These are phyloP conservation scores for Bombyx mandarina DNA, from an alignment of 1,140 invertebrate genomes.

Conservation along the genomic window DNA sequence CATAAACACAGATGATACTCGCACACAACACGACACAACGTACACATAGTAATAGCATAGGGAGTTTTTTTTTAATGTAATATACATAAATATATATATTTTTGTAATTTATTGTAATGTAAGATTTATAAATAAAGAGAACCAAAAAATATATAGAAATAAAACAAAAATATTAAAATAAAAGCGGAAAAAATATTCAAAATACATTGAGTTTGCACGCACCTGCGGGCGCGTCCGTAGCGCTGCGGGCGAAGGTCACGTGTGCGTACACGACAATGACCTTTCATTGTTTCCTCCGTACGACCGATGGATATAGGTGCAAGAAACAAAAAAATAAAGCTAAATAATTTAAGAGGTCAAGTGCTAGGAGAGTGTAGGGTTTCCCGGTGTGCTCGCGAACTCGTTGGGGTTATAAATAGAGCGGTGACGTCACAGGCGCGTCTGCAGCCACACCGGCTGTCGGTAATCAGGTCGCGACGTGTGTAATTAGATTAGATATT, in stretches of 20 bases:
- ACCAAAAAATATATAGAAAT: constrained; percentile 58
- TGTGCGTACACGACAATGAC: constrained; percentile 51
- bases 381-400: constrained; percentile 29
- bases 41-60: constrained; percentile 19
- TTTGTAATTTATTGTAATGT: constrained; percentile 66
- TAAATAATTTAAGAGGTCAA: constrained; percentile 50
- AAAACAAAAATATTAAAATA: constrained; percentile 55
- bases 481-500: constrained; percentile 30
- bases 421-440: constrained; percentile 38
- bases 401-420: constrained; percentile 30
- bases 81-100: constrained; percentile 41
- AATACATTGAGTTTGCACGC: constrained; percentile 7
- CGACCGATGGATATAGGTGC: constrained; percentile 16
- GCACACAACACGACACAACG: constrained; percentile 28
- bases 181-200: constrained; percentile 38
- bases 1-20: constrained; percentile 42
- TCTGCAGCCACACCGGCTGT: constrained; percentile 43
- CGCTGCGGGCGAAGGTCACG: constrained; percentile 35
- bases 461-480: constrained; percentile 47
- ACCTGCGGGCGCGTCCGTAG: constrained; percentile 12
- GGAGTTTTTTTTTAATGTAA: no score
- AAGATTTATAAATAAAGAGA: constrained; percentile 70
- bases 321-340: constrained; percentile 25
- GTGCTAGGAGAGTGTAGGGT: constrained; percentile 47
- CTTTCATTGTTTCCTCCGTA: constrained; percentile 33